Evolutionary conservation across 2,113 vertebrate species (phyloP), one percentile per base, ranked within the genome.

Genomic region (Odobenus rosmarus): DNA sequence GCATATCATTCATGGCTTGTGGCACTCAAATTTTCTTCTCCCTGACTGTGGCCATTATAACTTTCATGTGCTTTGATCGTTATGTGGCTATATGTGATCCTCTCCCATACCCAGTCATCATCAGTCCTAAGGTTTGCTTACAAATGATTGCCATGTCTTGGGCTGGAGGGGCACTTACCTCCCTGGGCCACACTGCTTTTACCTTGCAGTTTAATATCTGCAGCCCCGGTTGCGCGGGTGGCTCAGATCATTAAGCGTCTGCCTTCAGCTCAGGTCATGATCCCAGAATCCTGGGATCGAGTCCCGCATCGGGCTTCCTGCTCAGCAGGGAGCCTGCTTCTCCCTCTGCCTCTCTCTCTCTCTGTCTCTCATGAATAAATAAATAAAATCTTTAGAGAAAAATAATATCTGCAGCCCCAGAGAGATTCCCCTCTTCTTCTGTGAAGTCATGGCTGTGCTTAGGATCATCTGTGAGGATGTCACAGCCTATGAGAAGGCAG

Each of bases 21-120:
- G 94, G 80, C 6, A 80, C 67, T 14, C 95, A 98, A 88, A 96
- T 96, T 46, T 98, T 97, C 51, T 92, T 96, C 49, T 95, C 94
- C 0, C 9, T 98, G 81, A 96, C 39, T 4, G 90, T 97, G 71
- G 95, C 55, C 76, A 93, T 93, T 24, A 79, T 97, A 90, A 94
- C 80, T 4, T n/a, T 96, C 62, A 96, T 97, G 93, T 97, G 93
- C 36, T 94, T 92, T 59, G 94, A 96, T 33, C 88, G 72, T 62
- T 93, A 91, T 31, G 49, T 96, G 67, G 93, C 93, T 13, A 42
- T 94, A 33, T 88, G 85, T 36, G 39, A 57, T 8, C 83, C 97
- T 21, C 92, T 97, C 5, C 21, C 11, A 23, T 96, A 97, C 21
- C 14, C 67, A 4, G 51, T 87, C 33, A 55, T 95, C 53, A 92